Conservation (phyloP, 2,113 vertebrate species). For the Pteruthius melanotis region DNA sequence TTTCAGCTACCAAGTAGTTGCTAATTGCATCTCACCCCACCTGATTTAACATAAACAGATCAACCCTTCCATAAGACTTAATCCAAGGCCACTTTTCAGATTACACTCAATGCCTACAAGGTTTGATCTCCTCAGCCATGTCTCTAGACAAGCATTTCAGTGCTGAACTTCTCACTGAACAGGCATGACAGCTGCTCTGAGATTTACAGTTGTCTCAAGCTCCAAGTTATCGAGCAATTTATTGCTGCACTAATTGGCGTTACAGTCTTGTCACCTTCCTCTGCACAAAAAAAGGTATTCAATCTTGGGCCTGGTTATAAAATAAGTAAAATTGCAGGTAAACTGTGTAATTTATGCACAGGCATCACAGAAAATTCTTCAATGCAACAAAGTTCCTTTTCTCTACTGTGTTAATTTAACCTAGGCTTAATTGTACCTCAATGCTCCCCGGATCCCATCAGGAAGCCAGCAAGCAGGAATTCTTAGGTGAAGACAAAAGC, state of each 20-base stretch:
- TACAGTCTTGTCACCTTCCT: not conserved
- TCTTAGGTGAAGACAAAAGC: not conserved
- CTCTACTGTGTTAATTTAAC: not conserved
- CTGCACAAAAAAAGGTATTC: not conserved
- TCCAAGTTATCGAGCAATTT: not conserved
- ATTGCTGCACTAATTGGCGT: not conserved
- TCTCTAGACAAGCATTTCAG: not conserved
- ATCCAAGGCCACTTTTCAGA: not conserved
- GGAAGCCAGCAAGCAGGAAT: not conserved
- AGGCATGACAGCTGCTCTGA: not conserved
- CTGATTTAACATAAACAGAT: not conserved
- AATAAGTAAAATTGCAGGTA: not conserved
- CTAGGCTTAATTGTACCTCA: not conserved
- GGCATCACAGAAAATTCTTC: not conserved
- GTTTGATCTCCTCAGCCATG: not conserved
- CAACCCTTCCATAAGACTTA: not conserved
- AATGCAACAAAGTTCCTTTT: not conserved
- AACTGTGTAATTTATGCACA: not conserved
- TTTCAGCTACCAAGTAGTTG: not conserved
- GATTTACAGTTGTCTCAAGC: not conserved
- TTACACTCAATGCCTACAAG: not conserved
- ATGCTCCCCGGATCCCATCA: rapidly evolving
- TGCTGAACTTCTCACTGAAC: not conserved
- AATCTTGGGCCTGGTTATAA: not conserved
- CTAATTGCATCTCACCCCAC: not conserved